Evolutionary conservation across 2,888 invertebrate species (phyloP).

Genomic region (Archips crataeganus): DNA sequence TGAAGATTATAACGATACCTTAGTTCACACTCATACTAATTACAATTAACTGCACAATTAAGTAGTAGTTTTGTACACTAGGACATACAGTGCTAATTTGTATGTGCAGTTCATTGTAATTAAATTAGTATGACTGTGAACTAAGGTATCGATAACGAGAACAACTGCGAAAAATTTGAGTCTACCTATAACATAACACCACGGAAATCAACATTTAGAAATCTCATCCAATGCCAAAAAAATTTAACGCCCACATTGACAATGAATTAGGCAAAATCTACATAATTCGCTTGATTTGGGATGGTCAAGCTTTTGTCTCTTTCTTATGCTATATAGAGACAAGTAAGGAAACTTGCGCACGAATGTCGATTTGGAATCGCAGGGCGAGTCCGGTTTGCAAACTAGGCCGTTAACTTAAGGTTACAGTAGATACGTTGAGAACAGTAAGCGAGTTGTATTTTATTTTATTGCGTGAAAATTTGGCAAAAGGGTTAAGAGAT

Average conservation of each 20-base stretch:
- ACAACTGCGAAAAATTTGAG: too few species aligned
- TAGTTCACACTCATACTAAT: too few species aligned
- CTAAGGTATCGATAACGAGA: too few species aligned
- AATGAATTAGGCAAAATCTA: conserved; percentile 11
- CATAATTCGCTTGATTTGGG: conserved; percentile 28
- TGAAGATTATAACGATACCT: too few species aligned
- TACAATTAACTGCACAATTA: too few species aligned
- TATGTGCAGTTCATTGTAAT: too few species aligned
- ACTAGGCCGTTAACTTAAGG: conserved; percentile 34
- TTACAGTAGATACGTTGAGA: not conserved
- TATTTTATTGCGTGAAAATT: not conserved
- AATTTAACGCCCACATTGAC: conserved; percentile 23
- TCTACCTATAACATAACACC: not conserved
- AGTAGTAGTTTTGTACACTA: too few species aligned
- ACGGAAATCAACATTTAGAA: conserved; percentile 4
- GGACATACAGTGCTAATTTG: too few species aligned
- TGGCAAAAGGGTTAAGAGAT: too few species aligned
- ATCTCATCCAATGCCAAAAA: conserved; percentile 8
- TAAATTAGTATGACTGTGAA: too few species aligned
- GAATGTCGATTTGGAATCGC: conserved; percentile 35
- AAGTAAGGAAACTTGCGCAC: conserved; percentile 29
- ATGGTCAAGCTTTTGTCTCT: conserved; percentile 19
- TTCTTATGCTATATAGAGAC: conserved; percentile 12
- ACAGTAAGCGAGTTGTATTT: conserved; percentile 22
- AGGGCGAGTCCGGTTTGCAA: conserved; percentile 39